Base-by-base conservation (phyloP, 2,888 invertebrate genomes). In the Euzophera pinguis region DNA sequence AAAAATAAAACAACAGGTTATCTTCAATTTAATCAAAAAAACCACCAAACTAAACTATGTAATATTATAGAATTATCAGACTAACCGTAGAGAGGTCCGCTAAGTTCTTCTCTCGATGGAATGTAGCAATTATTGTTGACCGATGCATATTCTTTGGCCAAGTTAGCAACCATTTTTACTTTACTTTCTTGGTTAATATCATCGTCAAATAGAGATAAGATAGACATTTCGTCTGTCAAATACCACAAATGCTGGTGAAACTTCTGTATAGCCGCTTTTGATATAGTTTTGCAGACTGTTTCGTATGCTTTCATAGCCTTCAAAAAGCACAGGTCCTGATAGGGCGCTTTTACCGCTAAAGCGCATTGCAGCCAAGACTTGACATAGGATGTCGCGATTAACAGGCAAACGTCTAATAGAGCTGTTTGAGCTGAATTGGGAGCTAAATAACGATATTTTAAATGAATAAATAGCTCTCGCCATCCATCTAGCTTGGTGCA, bases 401-500 rank as follows among this genome's bases (percentile, higher is more conserved):
- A 56, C 43, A 57, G 37, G 32, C 57, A 57, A 37, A 57, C 47
- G 7, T 56, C 53, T 48, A 34, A 34, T 9, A 53, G 47, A 8
- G 47, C 53, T n/a, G n/a, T n/a, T n/a, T n/a, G n/a, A 17, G 8
- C 29, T 53, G n/a, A 45, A 39, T 39, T 53, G 53, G n/a, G 53
- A 49, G 12, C 27, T 39, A 27, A 53, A 32, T n/a, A 50, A 45
- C 7, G 4, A 29, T 47, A 53, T 53, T 50, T 53, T 53, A 9
- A 53, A 12, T 16, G 49, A 49, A 32, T 53, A 49, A 13, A 53
- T 53, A 1, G 53, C 53, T 55, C 55, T 57, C 3, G 59, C 56
- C 53, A 56, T 59, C 56, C 55, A 56, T 16, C 58, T n/a, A 0
- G 53, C 55, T 50, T 57, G 53, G 16, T 59, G 57, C 53, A 57